Percentiles rank a stretch among this genome's conserved stretches.
phyloP scores from a whole-genome alignment of 2,888 invertebrate genomes.

The Eupithecia dodoneata region DNA sequence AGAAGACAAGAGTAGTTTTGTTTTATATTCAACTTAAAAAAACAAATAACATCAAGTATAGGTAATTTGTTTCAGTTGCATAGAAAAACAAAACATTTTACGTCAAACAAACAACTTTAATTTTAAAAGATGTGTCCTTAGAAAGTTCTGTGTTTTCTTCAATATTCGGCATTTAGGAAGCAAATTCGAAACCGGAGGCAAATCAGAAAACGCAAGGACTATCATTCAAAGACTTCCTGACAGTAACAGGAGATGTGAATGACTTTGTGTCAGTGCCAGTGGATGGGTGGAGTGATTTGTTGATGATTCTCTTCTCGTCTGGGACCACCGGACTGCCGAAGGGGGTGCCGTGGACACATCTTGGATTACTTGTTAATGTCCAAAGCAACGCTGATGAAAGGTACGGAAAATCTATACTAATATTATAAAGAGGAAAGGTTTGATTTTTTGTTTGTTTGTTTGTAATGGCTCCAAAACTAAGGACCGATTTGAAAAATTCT shows the following conservation, averaged over 20 bases:
- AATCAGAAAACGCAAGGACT: background rate
- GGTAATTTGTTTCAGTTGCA: too few relatives aligned
- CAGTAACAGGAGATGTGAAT: constrained; percentile 32
- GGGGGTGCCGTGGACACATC: constrained; percentile 52
- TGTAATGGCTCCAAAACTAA: too few relatives aligned
- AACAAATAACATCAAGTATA: too few relatives aligned
- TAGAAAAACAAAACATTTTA: too few relatives aligned
- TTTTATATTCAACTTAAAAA: too few relatives aligned
- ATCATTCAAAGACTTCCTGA: constrained; percentile 43
- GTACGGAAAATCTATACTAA: background rate
- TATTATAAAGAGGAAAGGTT: too few relatives aligned
- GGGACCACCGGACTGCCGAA: constrained; percentile 57
- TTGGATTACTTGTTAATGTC: constrained; percentile 16
- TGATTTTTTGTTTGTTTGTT: too few relatives aligned
- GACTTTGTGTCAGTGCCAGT: constrained; percentile 47
- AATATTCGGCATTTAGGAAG: background rate
- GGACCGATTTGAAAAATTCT: too few relatives aligned
- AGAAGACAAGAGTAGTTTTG: too few relatives aligned
- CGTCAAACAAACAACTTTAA: too few relatives aligned
- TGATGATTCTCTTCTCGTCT: constrained; percentile 50
- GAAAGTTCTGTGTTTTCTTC: background rate
- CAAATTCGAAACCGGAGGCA: background rate
- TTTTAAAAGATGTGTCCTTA: too few relatives aligned
- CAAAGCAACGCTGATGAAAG: background rate
- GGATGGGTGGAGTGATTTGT: constrained; percentile 46